Base-by-base conservation (phyloP, 2,113 vertebrate species). In the Pardalotus punctatus region DNA sequence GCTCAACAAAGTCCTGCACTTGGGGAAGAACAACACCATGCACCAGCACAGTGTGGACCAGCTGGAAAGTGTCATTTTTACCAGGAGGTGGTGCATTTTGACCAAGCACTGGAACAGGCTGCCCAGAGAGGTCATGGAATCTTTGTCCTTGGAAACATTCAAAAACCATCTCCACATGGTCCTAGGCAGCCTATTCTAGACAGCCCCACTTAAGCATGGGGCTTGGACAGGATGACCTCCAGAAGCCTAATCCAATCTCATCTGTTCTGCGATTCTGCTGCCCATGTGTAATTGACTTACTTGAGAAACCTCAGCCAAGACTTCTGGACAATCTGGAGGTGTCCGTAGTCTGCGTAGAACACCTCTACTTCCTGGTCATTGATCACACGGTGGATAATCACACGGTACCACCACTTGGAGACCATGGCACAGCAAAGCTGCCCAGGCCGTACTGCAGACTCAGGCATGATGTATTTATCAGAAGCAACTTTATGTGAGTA, bases 321-420 rank as follows among this genome's bases (percentile, higher is more conserved):
- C 31, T 93, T 98, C 19, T 81, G 97, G 29, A 99, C 98, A n/a
- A 91, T 65, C 5, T 91, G 89, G 4, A 98, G 57, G 84, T 98
- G 98, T 27, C 99, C 99, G 14, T 98, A 99, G 94, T 99, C 99
- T 3, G 98, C 98, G 14, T 96, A 99, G 97, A 99, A 99, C 13
- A 99, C 99, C 86, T 99, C 97, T 4, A 99, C 98, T 60, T 98
- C 96, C 35, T 97, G 95, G 35, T 97, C 92, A 65, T 86, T 98
- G 71, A 99, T 9, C 6, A 99, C 81, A 58, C 90, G 96, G 72
- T 99, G 99, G 96, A 99, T 98, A 57, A 99, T 93, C 47, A 98
- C 98, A 0, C 99, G 98, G 94, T 99, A 99, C 98, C 99, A 99
- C 99, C 99, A 99, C 65, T 98, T 97, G 1, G 97, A 98, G 36